Conservation (phyloP, 1,140 invertebrate species). For the Gyrodactylus bullatarudis region DNA sequence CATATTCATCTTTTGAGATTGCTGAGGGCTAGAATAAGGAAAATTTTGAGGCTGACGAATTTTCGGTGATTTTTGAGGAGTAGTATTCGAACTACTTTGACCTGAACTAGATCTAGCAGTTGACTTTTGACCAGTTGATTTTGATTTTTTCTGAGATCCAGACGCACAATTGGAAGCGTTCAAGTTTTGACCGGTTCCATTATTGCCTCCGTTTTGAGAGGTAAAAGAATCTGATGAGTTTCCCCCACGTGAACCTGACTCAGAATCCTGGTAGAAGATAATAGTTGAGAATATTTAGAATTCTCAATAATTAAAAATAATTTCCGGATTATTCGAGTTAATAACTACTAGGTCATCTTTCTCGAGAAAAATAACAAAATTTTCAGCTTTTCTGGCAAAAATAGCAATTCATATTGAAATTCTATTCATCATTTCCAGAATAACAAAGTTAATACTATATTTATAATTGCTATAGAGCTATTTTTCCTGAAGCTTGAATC, state of each 20-base stretch:
- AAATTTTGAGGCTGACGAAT: background rate
- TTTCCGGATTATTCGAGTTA: too few relatives aligned
- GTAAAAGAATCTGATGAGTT: background rate
- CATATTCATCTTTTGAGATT: background rate
- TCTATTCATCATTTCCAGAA: too few relatives aligned
- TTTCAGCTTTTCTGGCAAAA: background rate
- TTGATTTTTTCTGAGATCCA: background rate
- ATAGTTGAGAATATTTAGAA: background rate
- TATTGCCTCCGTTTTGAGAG: too few relatives aligned
- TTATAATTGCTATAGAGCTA: background rate
- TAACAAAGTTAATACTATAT: too few relatives aligned
- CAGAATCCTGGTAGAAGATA: background rate
- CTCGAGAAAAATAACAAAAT: background rate
- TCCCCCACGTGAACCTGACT: background rate
- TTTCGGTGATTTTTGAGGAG: background rate
- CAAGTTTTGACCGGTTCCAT: too few relatives aligned
- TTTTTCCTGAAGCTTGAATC: background rate
- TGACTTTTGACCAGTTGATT: background rate
- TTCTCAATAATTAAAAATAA: background rate
- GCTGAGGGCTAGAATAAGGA: too few relatives aligned
- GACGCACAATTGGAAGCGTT: too few relatives aligned
- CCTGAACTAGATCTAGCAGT: background rate
- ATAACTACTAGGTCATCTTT: too few relatives aligned
- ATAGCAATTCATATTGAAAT: background rate
- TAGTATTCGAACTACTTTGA: background rate